These are phyloP conservation scores for Toxotes chatareus DNA, from an alignment of 2,113 vertebrate species.

Conservation along the genomic window DNA sequence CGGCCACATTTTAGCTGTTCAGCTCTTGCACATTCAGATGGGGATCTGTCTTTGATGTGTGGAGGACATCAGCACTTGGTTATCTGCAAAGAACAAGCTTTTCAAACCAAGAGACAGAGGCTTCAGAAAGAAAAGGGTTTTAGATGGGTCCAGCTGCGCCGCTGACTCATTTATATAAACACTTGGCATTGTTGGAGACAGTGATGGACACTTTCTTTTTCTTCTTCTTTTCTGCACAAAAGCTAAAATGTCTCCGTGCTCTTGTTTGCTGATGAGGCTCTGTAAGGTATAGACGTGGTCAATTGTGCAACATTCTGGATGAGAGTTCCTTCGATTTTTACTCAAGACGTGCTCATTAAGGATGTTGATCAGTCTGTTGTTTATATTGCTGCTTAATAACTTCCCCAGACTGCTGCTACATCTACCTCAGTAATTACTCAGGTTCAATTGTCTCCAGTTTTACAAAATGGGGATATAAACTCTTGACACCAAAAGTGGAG, in stretches of 20 bases:
- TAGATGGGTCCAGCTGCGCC: conserved; percentile 10
- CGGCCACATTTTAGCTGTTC: conserved; percentile 7
- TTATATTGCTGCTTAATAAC: conserved; percentile 55
- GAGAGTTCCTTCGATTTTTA: conserved; percentile 26
- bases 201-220: conserved; percentile 10
- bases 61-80: conserved; percentile 28
- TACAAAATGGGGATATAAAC: conserved; percentile 50
- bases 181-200: neutral
- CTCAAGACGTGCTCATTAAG: conserved; percentile 46
- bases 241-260: neutral
- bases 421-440: conserved; percentile 61
- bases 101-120: conserved; percentile 38
- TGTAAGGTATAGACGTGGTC: neutral
- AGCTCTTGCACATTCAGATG: conserved; percentile 36
- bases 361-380: conserved; percentile 55
- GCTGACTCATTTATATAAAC: conserved; percentile 36
- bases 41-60: conserved; percentile 46
- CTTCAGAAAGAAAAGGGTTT: conserved; percentile 27
- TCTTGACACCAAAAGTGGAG: conserved; percentile 41
- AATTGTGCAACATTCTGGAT: conserved; percentile 13
- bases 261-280: conserved; percentile 25
- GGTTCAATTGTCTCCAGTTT: conserved; percentile 56
- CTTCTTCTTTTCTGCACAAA: neutral
- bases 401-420: conserved; percentile 52
- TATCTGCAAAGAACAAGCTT: conserved; percentile 57